Conservation (phyloP, 92 coral and sea anemone species). For the Phymanthus crucifer region DNA sequence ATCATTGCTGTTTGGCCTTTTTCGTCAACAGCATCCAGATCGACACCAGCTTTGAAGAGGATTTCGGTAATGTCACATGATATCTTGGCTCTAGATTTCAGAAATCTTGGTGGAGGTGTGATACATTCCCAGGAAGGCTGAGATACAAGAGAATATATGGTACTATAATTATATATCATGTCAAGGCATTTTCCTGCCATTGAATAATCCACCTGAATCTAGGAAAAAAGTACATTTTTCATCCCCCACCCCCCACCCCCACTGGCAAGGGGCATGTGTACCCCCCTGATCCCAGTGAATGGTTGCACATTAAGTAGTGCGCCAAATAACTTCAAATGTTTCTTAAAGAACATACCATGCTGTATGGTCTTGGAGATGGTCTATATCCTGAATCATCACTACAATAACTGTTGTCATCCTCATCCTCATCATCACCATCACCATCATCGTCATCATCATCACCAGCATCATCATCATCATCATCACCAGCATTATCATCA, state of each 20-base stretch:
- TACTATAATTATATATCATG: no score
- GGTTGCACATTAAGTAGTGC: no score
- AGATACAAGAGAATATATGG: neutral
- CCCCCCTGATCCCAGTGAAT: no score
- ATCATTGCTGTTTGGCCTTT: conserved; percentile 75
- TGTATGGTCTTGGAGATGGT: neutral
- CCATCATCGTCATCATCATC: neutral
- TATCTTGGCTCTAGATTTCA: conserved; percentile 39
- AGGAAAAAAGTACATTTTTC: no score
- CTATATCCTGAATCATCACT: neutral
- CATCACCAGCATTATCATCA: neutral
- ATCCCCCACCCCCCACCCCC: no score
- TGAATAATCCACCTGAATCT: no score
- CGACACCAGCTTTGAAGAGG: conserved; percentile 64
- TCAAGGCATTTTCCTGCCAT: no score
- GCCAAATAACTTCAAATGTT: no score
- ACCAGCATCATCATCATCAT: neutral
- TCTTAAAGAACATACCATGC: neutral
- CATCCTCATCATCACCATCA: neutral
- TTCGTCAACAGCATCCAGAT: conserved; percentile 57
- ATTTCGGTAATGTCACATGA: conserved; percentile 50
- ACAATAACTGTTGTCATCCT: neutral
- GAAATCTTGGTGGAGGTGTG: conserved; percentile 54
- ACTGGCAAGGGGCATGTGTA: no score
- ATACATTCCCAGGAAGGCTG: neutral